phyloP scores from a whole-genome alignment of 2,888 invertebrate species.

The Trichopoda pennipes region DNA sequence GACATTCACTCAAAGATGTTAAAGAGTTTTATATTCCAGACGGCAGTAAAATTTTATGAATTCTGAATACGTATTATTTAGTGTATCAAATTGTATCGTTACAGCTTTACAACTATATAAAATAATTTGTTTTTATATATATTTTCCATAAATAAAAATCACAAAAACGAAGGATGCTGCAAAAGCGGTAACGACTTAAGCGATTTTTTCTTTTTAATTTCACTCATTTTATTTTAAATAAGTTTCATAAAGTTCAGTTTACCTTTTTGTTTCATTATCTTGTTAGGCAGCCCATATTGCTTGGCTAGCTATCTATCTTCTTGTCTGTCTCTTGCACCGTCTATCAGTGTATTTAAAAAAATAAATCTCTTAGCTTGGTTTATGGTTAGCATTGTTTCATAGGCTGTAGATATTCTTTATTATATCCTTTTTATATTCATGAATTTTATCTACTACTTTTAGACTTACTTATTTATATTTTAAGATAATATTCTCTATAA shows the following conservation, averaged over 20 bases:
- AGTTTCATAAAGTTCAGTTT: constrained; percentile 17
- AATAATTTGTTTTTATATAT: not conserved
- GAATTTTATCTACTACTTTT: not conserved
- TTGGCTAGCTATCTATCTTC: not conserved
- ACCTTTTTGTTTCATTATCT: constrained; percentile 13
- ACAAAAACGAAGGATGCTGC: not conserved
- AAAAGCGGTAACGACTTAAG: not conserved
- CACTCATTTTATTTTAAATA: not conserved
- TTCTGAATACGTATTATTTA: not conserved
- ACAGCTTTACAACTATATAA: not conserved
- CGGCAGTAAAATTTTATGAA: too few species aligned
- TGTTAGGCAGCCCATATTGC: not conserved
- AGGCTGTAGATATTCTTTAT: constrained; percentile 16
- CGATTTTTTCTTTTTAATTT: not conserved
- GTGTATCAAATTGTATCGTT: not conserved
- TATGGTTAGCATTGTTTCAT: constrained; percentile 27
- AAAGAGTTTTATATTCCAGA: too few species aligned
- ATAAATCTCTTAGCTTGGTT: constrained; percentile 33
- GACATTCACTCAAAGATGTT: too few species aligned
- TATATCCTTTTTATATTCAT: not conserved
- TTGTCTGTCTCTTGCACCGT: not conserved
- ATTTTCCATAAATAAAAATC: not conserved
- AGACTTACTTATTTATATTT: not conserved
- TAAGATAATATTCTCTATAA: not conserved
- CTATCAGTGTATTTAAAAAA: not conserved